Conservation (phyloP, 2,888 invertebrate genomes). For the Stictocephala bisonia region DNA sequence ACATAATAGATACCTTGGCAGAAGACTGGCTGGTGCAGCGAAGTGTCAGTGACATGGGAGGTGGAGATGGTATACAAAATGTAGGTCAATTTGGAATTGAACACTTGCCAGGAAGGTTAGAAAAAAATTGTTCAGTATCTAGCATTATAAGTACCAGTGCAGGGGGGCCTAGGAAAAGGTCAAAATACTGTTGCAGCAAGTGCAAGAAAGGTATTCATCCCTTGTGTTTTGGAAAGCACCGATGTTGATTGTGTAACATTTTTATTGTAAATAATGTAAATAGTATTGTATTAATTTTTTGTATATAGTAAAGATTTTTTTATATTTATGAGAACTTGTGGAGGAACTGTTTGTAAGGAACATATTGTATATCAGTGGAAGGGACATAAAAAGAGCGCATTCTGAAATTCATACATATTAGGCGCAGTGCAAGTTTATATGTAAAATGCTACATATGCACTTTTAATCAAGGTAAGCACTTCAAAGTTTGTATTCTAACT, state of each 20-base stretch:
- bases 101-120: constrained; percentile 20
- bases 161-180: constrained; percentile 27
- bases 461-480: too few relatives aligned
- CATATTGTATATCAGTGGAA: too few relatives aligned
- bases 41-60: neutral
- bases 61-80: constrained; percentile 11
- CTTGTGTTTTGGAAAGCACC: constrained; percentile 1
- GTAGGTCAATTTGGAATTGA: constrained; percentile 22
- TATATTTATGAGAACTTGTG: too few relatives aligned
- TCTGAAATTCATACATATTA: too few relatives aligned
- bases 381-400: too few relatives aligned
- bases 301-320: too few relatives aligned
- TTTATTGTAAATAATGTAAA: too few relatives aligned
- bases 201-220: neutral
- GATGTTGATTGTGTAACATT: neutral
- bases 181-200: constrained; percentile 14
- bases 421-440: too few relatives aligned
- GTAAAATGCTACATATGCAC: too few relatives aligned
- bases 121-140: constrained; percentile 19
- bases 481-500: too few relatives aligned
- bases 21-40: constrained; percentile 11
- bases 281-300: too few relatives aligned
- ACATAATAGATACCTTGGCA: constrained; percentile 11
- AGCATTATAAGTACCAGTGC: neutral
- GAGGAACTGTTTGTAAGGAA: too few relatives aligned